These are phyloP conservation scores for Prolemur simus DNA, from an alignment of 2,113 vertebrate genomes.

Conservation along the genomic window DNA sequence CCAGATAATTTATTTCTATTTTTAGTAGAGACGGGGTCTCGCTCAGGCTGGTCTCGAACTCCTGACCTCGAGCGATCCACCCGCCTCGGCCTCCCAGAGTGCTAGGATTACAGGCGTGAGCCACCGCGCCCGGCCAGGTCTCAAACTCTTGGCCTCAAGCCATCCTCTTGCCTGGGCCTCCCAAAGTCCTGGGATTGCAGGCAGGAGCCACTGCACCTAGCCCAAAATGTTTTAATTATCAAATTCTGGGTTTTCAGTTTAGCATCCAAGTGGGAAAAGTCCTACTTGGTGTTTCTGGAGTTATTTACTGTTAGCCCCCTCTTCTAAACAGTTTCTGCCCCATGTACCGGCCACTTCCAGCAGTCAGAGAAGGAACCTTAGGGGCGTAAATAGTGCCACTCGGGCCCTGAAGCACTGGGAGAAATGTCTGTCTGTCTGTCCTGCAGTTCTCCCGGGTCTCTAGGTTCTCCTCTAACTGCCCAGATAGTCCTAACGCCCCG, in stretches of 20 bases:
- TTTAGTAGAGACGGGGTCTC: too few relatives aligned
- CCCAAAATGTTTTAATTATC: neutral
- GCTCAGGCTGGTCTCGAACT: too few relatives aligned
- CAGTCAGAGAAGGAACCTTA: neutral
- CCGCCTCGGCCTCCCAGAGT: too few relatives aligned
- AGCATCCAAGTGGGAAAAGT: neutral
- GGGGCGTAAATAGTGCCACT: neutral
- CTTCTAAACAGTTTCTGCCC: neutral
- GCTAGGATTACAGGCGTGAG: too few relatives aligned
- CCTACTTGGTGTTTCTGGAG: neutral
- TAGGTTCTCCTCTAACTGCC: neutral
- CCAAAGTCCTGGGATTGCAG: too few relatives aligned
- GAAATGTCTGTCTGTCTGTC: neutral
- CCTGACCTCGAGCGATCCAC: too few relatives aligned
- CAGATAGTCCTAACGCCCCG: neutral
- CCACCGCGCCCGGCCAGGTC: too few relatives aligned
- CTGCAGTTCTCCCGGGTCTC: neutral
- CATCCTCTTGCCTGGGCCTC: too few relatives aligned
- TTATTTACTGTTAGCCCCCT: neutral
- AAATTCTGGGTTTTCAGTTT: neutral
- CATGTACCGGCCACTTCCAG: neutral
- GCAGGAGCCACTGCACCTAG: too few relatives aligned
- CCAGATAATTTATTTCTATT: too few relatives aligned
- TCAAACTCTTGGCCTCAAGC: neutral
- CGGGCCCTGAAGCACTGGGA: neutral